Evolutionary conservation across 2,888 invertebrate genomes (phyloP).

Genomic region (Tigriopus californicus): DNA sequence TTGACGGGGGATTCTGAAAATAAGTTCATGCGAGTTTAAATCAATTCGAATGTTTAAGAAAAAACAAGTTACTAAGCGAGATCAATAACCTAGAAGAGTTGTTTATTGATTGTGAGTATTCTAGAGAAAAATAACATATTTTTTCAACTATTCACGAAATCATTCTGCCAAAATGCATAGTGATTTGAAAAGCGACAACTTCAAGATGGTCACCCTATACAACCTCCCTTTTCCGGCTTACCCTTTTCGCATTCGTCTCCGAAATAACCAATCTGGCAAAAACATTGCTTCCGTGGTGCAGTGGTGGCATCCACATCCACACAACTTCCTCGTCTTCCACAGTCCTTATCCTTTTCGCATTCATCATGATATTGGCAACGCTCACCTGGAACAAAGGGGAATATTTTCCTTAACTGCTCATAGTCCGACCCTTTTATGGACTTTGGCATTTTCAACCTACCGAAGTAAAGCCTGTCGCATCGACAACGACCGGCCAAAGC

Average conservation of each 20-base stretch:
- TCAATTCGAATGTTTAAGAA: too few species aligned
- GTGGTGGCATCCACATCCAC: slow-evolving; percentile 58
- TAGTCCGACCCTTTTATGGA: not conserved
- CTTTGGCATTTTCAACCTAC: not conserved
- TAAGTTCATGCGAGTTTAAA: slow-evolving; percentile 16
- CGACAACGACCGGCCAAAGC: slow-evolving; percentile 41
- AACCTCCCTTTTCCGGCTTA: slow-evolving; percentile 24
- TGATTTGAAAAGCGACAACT: not conserved
- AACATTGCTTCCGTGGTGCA: slow-evolving; percentile 64
- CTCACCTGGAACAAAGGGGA: slow-evolving; percentile 29
- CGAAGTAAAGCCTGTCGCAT: slow-evolving; percentile 44
- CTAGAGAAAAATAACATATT: too few species aligned
- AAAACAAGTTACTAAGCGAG: too few species aligned
- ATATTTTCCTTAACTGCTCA: not conserved
- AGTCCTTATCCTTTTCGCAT: slow-evolving; percentile 63
- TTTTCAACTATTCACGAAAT: too few species aligned
- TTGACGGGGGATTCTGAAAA: slow-evolving; percentile 52
- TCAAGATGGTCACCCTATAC: not conserved
- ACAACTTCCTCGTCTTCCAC: slow-evolving; percentile 57
- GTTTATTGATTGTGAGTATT: too few species aligned
- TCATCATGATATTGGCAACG: slow-evolving; percentile 76
- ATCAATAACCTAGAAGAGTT: too few species aligned
- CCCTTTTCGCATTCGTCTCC: slow-evolving; percentile 66
- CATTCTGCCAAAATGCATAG: too few species aligned
- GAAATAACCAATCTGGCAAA: slow-evolving; percentile 72